These are phyloP conservation scores for Caretta caretta DNA, from an alignment of 2,113 vertebrate genomes.

Conservation along the genomic window DNA sequence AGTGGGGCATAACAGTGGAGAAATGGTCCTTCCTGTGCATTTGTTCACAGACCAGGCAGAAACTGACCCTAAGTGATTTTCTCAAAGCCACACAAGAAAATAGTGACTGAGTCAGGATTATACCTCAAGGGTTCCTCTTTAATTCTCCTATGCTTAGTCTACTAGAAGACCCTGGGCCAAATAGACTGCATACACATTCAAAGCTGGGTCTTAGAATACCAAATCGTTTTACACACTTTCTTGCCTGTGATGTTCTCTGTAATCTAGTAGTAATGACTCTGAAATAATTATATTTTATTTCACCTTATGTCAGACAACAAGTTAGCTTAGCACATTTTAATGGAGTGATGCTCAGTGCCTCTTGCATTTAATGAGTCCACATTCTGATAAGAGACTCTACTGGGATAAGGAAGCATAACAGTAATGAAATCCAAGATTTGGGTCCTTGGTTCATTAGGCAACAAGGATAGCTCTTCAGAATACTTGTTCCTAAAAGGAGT, in stretches of 20 bases:
- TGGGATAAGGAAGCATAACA: conserved; percentile 77
- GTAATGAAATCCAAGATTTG: conserved; percentile 79
- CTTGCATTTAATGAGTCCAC: conserved; percentile 78
- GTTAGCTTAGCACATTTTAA: conserved; percentile 75
- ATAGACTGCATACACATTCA: neutral
- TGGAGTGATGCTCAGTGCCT: conserved; percentile 65
- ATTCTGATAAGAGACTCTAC: conserved; percentile 76
- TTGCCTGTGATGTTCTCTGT: conserved; percentile 24
- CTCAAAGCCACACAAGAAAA: neutral
- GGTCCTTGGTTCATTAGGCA: conserved; percentile 80
- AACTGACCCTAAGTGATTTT: neutral
- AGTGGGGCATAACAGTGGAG: neutral
- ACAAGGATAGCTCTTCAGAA: conserved; percentile 69
- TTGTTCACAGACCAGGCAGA: neutral
- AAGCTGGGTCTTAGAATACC: neutral
- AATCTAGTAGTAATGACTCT: conserved; percentile 49
- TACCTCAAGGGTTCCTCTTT: neutral
- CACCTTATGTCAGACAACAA: conserved; percentile 65
- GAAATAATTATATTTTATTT: conserved; percentile 74
- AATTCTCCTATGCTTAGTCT: neutral
- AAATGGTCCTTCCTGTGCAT: neutral
- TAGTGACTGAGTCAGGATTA: neutral
- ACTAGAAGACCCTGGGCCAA: neutral
- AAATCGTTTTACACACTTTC: neutral
- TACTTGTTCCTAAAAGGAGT: conserved; percentile 67